phyloP scores from a whole-genome alignment of 2,797 vertebrate species.

The Pelobates cultripes region DNA sequence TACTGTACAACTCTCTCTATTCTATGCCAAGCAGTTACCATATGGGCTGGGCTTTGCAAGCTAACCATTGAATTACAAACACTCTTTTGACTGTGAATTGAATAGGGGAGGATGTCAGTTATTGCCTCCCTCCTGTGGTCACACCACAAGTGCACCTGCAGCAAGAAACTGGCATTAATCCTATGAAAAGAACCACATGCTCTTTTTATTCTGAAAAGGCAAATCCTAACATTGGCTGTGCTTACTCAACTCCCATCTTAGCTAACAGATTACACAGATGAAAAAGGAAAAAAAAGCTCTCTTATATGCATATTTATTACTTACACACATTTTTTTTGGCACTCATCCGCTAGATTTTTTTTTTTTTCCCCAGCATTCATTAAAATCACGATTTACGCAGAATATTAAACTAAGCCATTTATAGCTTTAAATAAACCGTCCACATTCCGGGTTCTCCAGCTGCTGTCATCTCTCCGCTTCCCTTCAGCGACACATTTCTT shows the following conservation, averaged over 20 bases:
- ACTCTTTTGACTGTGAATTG: constrained; percentile 66
- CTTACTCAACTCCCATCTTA: constrained; percentile 44
- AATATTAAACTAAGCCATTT: constrained; percentile 6
- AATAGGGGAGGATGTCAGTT: constrained; percentile 71
- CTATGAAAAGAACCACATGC: constrained; percentile 64
- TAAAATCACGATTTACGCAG: constrained; percentile 8
- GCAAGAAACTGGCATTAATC: constrained; percentile 60
- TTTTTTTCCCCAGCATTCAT: constrained; percentile 1
- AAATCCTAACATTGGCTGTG: constrained; percentile 61
- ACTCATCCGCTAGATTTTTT: constrained; percentile 36
- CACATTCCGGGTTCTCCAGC: not conserved
- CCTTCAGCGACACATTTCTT: not conserved
- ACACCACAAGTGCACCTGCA: constrained; percentile 74
- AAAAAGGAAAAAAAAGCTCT: constrained; percentile 40
- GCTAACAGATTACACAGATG: constrained; percentile 57
- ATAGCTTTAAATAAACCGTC: constrained; percentile 4
- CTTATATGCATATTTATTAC: constrained; percentile 44
- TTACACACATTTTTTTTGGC: constrained; percentile 35
- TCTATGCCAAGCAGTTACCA: constrained; percentile 63
- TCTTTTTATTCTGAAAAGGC: constrained; percentile 61
- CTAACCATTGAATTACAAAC: constrained; percentile 68
- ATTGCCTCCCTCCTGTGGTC: constrained; percentile 65
- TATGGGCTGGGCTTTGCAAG: constrained; percentile 69
- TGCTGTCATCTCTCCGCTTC: not conserved
- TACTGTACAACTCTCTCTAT: constrained; percentile 54